Evolutionary conservation across 2,797 vertebrate species (phyloP).

Genomic region (Anguilla pacifica): DNA sequence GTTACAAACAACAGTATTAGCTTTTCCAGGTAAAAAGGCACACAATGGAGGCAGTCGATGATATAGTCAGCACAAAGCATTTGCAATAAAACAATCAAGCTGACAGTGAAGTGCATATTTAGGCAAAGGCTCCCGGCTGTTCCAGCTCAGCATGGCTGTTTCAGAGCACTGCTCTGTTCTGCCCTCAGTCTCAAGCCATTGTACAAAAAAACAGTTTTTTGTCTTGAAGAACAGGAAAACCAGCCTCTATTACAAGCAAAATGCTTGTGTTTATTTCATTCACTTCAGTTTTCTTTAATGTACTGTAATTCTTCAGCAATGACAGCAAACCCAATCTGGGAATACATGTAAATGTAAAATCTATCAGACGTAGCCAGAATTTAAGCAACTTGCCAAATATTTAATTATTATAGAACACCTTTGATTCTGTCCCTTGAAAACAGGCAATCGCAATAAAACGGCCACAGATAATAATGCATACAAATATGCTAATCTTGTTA

Average conservation of each 20-base stretch:
- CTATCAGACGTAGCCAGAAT: not conserved
- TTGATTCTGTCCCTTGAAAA: not conserved
- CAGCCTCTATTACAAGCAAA: not conserved
- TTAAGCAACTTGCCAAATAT: not conserved
- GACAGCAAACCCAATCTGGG: too few species aligned
- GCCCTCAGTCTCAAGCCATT: not conserved
- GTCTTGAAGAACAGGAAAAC: not conserved
- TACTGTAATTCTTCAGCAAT: not conserved
- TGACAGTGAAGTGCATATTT: not conserved
- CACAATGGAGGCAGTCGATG: not conserved
- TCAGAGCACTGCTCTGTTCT: too few species aligned
- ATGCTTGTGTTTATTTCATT: not conserved
- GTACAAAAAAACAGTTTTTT: not conserved
- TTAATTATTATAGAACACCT: not conserved
- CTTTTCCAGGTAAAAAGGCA: constrained; percentile 21
- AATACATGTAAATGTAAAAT: not conserved
- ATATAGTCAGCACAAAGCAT: constrained; percentile 16
- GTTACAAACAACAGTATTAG: constrained; percentile 19
- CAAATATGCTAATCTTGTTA: too few species aligned
- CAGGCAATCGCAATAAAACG: not conserved
- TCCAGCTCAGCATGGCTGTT: not conserved
- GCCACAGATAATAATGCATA: not conserved
- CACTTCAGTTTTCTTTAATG: not conserved
- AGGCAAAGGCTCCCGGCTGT: not conserved
- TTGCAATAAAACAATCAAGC: constrained; percentile 23